Evolutionary conservation across 1,140 invertebrate genomes (phyloP).

Genomic region (Lysiphlebus fabarum): DNA sequence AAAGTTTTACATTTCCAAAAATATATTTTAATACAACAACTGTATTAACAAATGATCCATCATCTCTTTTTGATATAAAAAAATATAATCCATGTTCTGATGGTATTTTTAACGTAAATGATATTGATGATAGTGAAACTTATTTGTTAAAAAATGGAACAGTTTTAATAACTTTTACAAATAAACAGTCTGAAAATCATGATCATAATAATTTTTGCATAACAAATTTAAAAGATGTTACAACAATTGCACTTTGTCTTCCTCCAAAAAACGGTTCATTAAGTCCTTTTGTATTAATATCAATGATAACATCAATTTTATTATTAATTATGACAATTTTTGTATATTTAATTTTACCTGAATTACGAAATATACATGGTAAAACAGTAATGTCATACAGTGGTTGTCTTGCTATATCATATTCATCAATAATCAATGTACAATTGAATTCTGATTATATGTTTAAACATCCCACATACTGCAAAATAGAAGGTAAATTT

Average conservation of each 20-base stretch:
- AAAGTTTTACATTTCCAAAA: too few species aligned
- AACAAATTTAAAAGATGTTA: constrained; percentile 24
- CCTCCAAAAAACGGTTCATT: not conserved
- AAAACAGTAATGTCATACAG: constrained; percentile 67
- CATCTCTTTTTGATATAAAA: too few species aligned
- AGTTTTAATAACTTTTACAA: too few species aligned
- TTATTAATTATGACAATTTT: constrained; percentile 66
- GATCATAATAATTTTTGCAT: constrained; percentile 37
- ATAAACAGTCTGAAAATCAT: too few species aligned
- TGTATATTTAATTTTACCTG: constrained; percentile 65
- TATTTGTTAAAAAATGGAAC: constrained; percentile 42
- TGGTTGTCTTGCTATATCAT: constrained; percentile 48
- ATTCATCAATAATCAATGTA: constrained; percentile 49
- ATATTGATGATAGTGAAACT: constrained; percentile 34
- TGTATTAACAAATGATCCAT: too few species aligned
- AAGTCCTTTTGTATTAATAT: constrained; percentile 23
- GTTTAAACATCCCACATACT: too few species aligned
- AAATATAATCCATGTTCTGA: constrained; percentile 25
- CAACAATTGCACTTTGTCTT: constrained; percentile 29
- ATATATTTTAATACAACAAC: too few species aligned
- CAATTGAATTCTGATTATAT: too few species aligned
- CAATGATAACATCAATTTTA: constrained; percentile 63
- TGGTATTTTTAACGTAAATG: constrained; percentile 34
- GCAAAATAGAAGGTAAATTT: constrained; percentile 22
- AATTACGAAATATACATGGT: constrained; percentile 67